A percentile compares a stretch with the other conserved stretches of the same genome.
These are phyloP conservation scores for Branchinecta lynchi DNA, from an alignment of 1,140 invertebrate species.

Conservation along the genomic window DNA sequence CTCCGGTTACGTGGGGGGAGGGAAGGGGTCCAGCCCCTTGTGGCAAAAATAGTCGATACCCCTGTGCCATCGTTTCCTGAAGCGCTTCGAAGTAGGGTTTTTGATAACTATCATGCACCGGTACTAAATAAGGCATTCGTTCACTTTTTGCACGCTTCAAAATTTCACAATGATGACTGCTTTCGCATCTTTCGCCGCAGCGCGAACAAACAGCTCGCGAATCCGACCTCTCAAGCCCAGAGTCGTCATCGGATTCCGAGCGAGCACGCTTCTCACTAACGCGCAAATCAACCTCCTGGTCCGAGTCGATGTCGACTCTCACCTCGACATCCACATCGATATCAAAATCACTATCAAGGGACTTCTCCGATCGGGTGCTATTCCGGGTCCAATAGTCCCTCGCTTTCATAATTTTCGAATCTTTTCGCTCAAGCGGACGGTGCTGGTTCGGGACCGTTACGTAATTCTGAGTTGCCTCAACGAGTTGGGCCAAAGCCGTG, in stretches of 20 bases:
- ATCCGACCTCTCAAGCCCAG: background rate
- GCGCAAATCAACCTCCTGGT: conserved; percentile 20
- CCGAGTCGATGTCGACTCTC: conserved; percentile 16
- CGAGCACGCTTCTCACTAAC: conserved; percentile 15
- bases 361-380: background rate
- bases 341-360: background rate
- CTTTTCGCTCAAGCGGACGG: background rate
- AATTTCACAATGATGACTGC: background rate
- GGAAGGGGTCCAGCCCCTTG: background rate
- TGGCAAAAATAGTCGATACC: conserved; percentile 3
- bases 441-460: background rate
- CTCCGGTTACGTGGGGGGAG: background rate
- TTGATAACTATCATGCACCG: background rate
- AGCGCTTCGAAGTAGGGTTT: background rate
- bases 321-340: conserved; percentile 14
- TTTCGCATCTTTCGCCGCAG: background rate
- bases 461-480: background rate
- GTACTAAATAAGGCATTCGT: background rate
- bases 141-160: conserved; percentile 2
- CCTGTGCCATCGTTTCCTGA: background rate
- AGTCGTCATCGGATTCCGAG: background rate
- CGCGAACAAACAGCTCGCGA: background rate
- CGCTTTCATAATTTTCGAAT: conserved; percentile 4
- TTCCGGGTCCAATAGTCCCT: conserved; percentile 5
- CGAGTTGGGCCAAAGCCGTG: background rate